Evolutionary conservation across 2,888 invertebrate species (phyloP), one percentile per base, ranked within the genome.

Genomic region (Cerastis leucographa): DNA sequence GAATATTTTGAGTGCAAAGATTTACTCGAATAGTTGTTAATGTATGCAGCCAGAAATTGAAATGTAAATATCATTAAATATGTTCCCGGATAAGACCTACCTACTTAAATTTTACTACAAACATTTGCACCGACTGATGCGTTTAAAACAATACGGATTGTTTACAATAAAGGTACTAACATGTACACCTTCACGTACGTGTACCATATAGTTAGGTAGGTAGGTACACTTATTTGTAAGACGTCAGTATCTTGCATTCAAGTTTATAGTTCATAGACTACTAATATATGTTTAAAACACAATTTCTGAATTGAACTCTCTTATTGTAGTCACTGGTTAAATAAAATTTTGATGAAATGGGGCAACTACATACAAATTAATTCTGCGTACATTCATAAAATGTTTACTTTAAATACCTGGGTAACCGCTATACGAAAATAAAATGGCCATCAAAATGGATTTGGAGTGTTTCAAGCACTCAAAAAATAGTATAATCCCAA

Each of bases 21-120:
- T 46, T 61, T 61, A 69, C 22, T 69, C 68, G 17, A 29, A 66
- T 29, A 65, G 12, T 54, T 25, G 17, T 61, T 73, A 67, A 51
- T 72, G 61, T 72, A 78, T 73, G 44, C 59, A 40, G 66, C 25
- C 35, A 40, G n/a, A 72, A 66, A 66, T 51, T 12, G 6, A 42
- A 78, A 71, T 12, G 11, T 42, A 76, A 78, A 78, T 49, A 78
- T 71, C 12, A 77, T 71, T 46, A 76, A 29, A 51, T 40, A n/a
- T 25, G 40, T 49, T 56, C 17, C n/a, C 64, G 56, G 56, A 71
- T 61, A 56, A 17, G 14, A 61, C 59, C 25, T 56, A 22, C 25
- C 8, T 44, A 29, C 40, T 78, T 42, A 44, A 29, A 65, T n/a
- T n/a, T n/a, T n/a, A n/a, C 22, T 59, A 56, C 65, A 71, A 71